Evolutionary conservation across 2,797 vertebrate genomes (phyloP).

Genomic region (Lagodon rhomboides): DNA sequence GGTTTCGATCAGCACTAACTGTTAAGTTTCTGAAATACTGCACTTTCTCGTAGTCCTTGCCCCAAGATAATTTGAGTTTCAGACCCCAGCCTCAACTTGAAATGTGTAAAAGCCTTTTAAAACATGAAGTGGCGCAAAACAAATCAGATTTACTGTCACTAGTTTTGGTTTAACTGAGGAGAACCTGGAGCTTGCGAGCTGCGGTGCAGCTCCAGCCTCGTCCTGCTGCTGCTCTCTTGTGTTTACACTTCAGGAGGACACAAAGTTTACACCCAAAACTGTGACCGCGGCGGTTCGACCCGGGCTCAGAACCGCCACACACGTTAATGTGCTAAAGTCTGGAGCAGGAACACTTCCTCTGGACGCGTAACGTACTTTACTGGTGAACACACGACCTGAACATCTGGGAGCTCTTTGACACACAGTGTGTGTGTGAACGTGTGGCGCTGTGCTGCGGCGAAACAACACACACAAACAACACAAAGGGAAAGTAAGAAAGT

Average conservation of each 20-base stretch:
- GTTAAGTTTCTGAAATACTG: too few relatives aligned
- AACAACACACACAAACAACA: not conserved
- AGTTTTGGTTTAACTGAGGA: too few relatives aligned
- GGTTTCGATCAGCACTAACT: too few relatives aligned
- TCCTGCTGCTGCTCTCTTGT: constrained; percentile 48
- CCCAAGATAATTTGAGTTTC: too few relatives aligned
- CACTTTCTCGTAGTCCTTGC: too few relatives aligned
- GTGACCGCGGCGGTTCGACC: constrained; percentile 50
- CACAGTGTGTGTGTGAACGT: not conserved
- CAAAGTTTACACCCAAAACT: constrained; percentile 66
- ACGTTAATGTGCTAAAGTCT: too few relatives aligned
- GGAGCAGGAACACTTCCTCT: not conserved
- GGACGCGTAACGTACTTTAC: not conserved
- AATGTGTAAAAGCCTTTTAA: too few relatives aligned
- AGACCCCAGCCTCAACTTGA: too few relatives aligned
- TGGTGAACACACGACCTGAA: not conserved
- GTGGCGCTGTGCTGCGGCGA: not conserved
- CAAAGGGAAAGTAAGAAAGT: not conserved
- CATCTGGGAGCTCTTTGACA: constrained; percentile 30
- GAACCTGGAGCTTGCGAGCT: too few relatives aligned
- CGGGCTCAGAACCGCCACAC: constrained; percentile 40
- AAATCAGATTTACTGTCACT: too few relatives aligned
- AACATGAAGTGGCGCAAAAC: too few relatives aligned
- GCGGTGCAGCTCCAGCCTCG: not conserved
- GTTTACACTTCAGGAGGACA: constrained; percentile 65